Evolutionary conservation across 1,140 invertebrate species (phyloP).

Genomic region (Philotrypesis tridentata): DNA sequence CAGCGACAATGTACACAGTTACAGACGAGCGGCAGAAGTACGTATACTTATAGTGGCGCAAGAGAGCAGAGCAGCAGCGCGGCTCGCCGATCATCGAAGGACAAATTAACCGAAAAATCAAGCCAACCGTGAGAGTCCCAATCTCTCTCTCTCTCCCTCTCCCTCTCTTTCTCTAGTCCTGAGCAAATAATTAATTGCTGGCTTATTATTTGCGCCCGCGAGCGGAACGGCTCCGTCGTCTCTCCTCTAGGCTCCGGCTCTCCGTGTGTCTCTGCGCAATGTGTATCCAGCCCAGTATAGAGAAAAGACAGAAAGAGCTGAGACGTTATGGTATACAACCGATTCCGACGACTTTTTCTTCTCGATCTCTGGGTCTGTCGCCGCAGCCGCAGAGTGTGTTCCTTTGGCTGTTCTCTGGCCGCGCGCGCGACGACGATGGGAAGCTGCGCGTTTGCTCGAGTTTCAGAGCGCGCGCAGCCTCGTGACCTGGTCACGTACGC

Average conservation of each 20-base stretch:
- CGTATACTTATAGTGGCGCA: too few relatives aligned
- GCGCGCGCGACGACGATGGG: too few relatives aligned
- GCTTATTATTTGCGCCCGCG: constrained; percentile 60
- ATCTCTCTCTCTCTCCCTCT: background rate
- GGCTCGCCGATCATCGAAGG: constrained; percentile 21
- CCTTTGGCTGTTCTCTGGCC: background rate
- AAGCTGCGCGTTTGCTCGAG: background rate
- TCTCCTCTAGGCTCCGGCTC: background rate
- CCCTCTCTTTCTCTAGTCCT: constrained; percentile 47
- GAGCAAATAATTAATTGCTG: constrained; percentile 67
- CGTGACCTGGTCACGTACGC: constrained; percentile 8
- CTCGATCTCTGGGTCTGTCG: background rate
- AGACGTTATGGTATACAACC: background rate
- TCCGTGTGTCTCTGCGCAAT: background rate
- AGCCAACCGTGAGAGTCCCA: constrained; percentile 58
- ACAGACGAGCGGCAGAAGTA: constrained; percentile 22
- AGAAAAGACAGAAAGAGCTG: background rate
- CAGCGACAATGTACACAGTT: constrained; percentile 51
- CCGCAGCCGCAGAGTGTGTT: background rate
- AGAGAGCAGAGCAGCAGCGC: too few relatives aligned
- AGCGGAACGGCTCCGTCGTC: background rate
- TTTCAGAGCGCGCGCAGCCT: too few relatives aligned
- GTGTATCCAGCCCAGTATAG: too few relatives aligned
- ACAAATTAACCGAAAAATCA: constrained; percentile 64
- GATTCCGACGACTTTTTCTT: background rate